Conservation (phyloP, 2,888 invertebrate species). For the Athrips mouffetella region DNA sequence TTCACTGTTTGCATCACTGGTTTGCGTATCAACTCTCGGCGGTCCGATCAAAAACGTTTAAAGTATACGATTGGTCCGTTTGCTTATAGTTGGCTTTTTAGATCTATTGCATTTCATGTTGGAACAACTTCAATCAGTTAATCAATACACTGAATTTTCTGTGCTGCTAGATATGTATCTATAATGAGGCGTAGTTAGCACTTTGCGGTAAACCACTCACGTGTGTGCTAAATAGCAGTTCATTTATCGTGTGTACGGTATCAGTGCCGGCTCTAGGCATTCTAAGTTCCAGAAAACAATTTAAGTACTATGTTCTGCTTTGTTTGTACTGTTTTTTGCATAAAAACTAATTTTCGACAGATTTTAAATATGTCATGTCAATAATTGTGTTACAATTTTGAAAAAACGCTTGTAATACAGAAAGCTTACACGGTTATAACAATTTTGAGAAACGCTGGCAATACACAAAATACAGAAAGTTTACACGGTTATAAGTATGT, state of each 20-base stretch:
- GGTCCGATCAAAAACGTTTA: constrained; percentile 18
- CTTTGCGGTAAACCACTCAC: constrained; percentile 1
- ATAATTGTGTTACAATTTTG: no score
- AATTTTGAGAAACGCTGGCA: no score
- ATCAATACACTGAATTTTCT: no score
- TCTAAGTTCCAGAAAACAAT: neutral
- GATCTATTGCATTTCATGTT: constrained; percentile 4
- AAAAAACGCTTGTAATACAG: no score
- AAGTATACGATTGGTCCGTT: constrained; percentile 15
- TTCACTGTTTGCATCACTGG: constrained; percentile 30
- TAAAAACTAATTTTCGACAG: no score
- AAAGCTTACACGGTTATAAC: no score
- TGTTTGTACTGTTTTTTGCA: neutral
- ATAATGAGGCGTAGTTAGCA: neutral
- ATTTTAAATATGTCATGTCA: no score
- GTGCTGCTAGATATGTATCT: neutral
- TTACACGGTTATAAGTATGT: no score
- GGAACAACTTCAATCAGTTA: no score
- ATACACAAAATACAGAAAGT: no score
- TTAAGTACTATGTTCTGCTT: neutral
- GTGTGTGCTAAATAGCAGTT: constrained; percentile 5
- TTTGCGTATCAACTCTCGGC: constrained; percentile 19
- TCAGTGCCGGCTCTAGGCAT: neutral
- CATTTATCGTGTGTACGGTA: neutral
- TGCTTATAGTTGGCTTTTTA: constrained; percentile 9